Evolutionary conservation across 2,113 vertebrate genomes (phyloP), one percentile per base, ranked within the genome.

Genomic region (Ctenodactylus gundi): DNA sequence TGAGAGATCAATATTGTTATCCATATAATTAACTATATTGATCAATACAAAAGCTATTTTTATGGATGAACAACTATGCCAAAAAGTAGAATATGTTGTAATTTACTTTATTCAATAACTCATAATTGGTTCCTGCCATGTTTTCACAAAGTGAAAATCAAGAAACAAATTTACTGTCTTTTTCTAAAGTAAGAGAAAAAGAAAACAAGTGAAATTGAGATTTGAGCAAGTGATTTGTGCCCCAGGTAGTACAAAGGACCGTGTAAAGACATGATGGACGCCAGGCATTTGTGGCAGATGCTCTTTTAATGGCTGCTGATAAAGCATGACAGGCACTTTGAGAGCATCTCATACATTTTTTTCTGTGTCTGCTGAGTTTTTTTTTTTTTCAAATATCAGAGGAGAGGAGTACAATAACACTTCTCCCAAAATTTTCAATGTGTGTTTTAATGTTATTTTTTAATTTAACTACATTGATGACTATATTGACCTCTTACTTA

Each of bases 241-340:
- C 85, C 87, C 92, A 78, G 88, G 87, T 83, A 34, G 53, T 67
- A 0, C 0, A 94, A 55, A 25, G 12, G 41, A 78, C 75, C 86
- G 20, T 64, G 58, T 81, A 82, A 94, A 97, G 95, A 94, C 93
- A 84, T 88, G 94, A 95, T 85, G 73, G 25, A 91, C 92, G 84
- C 93, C 95, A 96, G 95, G 92, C 95, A 95, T 95, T 97, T 96
- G 95, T 82, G 73, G 89, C 96, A 98, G 97, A 97, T 98, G 97
- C 94, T 97, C 85, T 97, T 96, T 90, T 91, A 97, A 93, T 65
- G 88, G 13, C 58, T 90, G 49, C 87, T 96, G 93, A 94, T 83
- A 95, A 97, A 97, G 95, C 94, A 95, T 88, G 92, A 96, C 82
- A 96, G 94, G 94, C 77, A 65, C 49, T 94, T 92, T 67, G 89